Conservation (phyloP, 1,140 invertebrate species). For the Drosophila lacteicornis region DNA sequence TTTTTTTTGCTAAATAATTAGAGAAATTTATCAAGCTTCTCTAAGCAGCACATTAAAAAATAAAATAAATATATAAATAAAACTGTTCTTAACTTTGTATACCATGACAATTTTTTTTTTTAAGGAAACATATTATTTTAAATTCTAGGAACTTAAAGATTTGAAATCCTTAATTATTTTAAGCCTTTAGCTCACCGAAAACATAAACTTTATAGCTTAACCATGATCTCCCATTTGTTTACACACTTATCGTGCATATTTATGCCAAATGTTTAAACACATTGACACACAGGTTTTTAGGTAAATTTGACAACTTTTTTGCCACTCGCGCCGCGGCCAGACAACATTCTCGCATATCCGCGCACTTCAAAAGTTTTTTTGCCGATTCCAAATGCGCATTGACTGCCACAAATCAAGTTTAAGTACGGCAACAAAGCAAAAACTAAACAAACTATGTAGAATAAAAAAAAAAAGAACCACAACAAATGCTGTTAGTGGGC, state of each 20-base stretch:
- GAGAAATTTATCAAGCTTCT: background rate
- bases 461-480: slow-evolving; percentile 38
- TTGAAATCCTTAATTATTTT: background rate
- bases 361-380: slow-evolving; percentile 54
- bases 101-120: too few species aligned
- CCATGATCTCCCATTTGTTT: slow-evolving; percentile 2
- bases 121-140: too few species aligned
- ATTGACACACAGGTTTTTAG: slow-evolving; percentile 32
- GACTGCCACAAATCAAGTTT: slow-evolving; percentile 63
- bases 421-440: slow-evolving; percentile 41
- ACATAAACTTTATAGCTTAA: slow-evolving; percentile 1
- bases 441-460: slow-evolving; percentile 51
- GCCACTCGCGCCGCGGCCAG: slow-evolving; percentile 35
- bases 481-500: slow-evolving; percentile 40
- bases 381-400: slow-evolving; percentile 49
- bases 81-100: too few species aligned
- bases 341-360: slow-evolving; percentile 31
- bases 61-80: background rate
- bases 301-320: slow-evolving; percentile 67
- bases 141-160: background rate
- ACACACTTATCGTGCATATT: slow-evolving; percentile 9
- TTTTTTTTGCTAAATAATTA: background rate
- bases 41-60: too few species aligned
- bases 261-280: slow-evolving; percentile 18
- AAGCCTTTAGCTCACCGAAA: background rate